A percentile compares a stretch with the other conserved stretches of the same genome.
These are phyloP conservation scores for Myopa tessellatipennis DNA, from an alignment of 2,888 invertebrate species.

Conservation along the genomic window DNA sequence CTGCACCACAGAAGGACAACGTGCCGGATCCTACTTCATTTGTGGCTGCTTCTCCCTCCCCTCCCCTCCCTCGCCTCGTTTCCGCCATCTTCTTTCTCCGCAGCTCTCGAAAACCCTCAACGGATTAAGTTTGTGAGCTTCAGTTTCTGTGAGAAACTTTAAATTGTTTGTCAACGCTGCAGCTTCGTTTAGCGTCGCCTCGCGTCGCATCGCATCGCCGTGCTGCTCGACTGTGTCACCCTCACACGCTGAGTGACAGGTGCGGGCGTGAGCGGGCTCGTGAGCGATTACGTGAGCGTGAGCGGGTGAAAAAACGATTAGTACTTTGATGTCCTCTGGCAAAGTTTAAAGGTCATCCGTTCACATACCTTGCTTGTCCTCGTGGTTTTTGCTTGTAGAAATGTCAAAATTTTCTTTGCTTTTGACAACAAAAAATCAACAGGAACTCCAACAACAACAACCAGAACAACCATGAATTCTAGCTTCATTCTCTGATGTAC, in stretches of 20 bases:
- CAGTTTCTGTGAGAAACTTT: conserved; percentile 25
- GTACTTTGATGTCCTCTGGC: conserved; percentile 59
- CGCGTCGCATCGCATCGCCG: not conserved
- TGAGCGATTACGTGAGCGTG: not conserved
- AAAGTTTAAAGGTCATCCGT: conserved; percentile 62
- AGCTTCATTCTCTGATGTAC: not conserved
- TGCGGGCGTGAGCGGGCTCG: not conserved
- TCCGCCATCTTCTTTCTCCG: not conserved
- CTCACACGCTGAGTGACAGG: not conserved
- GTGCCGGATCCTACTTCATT: not conserved
- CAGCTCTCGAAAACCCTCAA: conserved; percentile 17
- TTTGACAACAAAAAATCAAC: not conserved
- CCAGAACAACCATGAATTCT: not conserved
- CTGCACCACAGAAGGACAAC: conserved; percentile 7
- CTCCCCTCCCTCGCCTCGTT: not conserved
- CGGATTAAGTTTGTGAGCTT: conserved; percentile 35
- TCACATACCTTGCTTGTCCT: conserved; percentile 12
- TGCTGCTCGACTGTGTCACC: conserved; percentile 1
- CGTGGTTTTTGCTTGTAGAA: conserved; percentile 21
- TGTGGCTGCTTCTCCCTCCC: not conserved
- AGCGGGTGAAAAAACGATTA: conserved; percentile 33
- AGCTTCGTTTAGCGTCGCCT: not conserved
- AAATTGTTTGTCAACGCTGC: conserved; percentile 36
- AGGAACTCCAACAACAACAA: not conserved
- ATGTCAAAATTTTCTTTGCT: conserved; percentile 28